Evolutionary conservation across 2,888 invertebrate species (phyloP).

Genomic region (Ophion obscuratus): DNA sequence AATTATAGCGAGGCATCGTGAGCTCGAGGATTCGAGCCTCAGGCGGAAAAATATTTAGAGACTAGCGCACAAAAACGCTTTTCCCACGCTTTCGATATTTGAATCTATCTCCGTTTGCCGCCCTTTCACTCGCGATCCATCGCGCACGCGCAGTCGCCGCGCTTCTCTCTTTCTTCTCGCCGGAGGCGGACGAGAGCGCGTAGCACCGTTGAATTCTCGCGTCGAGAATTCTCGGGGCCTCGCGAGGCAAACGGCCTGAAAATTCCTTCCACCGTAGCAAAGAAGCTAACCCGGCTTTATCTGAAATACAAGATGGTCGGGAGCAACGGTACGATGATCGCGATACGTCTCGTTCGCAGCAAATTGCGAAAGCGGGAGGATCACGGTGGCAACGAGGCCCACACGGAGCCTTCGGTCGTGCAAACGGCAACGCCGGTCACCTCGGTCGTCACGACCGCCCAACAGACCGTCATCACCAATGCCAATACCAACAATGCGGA

Average conservation of each 20-base stretch:
- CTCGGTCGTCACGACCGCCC: constrained; percentile 66
- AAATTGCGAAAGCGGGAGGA: constrained; percentile 95
- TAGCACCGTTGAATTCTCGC: constrained; percentile 69
- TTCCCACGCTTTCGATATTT: not conserved
- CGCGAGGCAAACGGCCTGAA: constrained; percentile 70
- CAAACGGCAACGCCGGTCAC: constrained; percentile 85
- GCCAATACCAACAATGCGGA: constrained; percentile 26
- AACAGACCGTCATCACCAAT: constrained; percentile 67
- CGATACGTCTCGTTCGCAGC: constrained; percentile 96
- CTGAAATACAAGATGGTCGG: constrained; percentile 89
- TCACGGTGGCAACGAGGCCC: constrained; percentile 87
- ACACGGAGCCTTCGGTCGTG: constrained; percentile 88
- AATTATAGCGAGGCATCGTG: not conserved
- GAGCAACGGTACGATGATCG: constrained; percentile 94
- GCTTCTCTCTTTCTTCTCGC: no score
- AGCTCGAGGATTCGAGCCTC: not conserved
- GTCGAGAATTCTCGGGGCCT: constrained; percentile 67
- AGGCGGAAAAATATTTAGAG: no score
- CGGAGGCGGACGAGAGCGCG: no score
- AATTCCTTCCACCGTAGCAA: constrained; percentile 76
- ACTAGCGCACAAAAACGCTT: no score
- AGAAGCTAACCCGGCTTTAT: constrained; percentile 80
- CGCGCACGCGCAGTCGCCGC: constrained; percentile 9
- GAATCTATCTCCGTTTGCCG: constrained; percentile 15
- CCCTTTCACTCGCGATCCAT: not conserved